These are phyloP conservation scores for Ophthalmolycus amberensis DNA, from an alignment of 2,113 vertebrate species.

Conservation along the genomic window DNA sequence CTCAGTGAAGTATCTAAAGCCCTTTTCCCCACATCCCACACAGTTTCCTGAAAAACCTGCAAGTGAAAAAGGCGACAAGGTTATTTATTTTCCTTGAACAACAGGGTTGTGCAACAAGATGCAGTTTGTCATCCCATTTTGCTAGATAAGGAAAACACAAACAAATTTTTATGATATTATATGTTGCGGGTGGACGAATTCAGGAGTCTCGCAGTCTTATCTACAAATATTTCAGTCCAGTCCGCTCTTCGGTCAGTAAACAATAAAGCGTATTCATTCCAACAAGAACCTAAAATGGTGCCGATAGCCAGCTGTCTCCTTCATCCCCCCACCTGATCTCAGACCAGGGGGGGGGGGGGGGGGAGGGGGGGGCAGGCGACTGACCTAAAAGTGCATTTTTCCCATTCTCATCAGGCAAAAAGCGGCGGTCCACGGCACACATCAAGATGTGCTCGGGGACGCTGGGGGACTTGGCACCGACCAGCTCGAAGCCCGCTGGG, in stretches of 20 bases:
- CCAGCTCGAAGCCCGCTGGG: constrained; percentile 94
- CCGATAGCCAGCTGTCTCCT: neutral
- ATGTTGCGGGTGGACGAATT: neutral
- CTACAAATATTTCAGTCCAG: neutral
- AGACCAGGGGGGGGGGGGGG: neutral
- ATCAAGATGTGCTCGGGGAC: constrained; percentile 97
- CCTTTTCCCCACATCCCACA: constrained; percentile 97
- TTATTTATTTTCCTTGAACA: neutral
- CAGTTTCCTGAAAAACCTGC: constrained; percentile 99
- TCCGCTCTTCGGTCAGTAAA: no score
- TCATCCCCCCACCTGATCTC: constrained; percentile 21
- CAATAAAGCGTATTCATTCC: neutral
- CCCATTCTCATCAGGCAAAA: constrained; percentile 96
- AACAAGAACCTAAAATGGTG: neutral
- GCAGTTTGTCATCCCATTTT: neutral
- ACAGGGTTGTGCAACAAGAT: neutral
- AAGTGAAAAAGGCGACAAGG: constrained; percentile 3
- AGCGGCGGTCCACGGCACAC: constrained; percentile 96
- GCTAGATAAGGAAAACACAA: neutral
- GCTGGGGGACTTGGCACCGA: constrained; percentile 96
- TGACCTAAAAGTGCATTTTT: constrained; percentile 99
- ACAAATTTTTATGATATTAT: neutral
- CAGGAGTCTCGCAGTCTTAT: neutral
- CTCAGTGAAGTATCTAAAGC: constrained; percentile 98
- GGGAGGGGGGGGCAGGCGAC: constrained; percentile 63